These are phyloP conservation scores for Hypothenemus hampei DNA, from an alignment of 1,140 invertebrate species.

Conservation along the genomic window DNA sequence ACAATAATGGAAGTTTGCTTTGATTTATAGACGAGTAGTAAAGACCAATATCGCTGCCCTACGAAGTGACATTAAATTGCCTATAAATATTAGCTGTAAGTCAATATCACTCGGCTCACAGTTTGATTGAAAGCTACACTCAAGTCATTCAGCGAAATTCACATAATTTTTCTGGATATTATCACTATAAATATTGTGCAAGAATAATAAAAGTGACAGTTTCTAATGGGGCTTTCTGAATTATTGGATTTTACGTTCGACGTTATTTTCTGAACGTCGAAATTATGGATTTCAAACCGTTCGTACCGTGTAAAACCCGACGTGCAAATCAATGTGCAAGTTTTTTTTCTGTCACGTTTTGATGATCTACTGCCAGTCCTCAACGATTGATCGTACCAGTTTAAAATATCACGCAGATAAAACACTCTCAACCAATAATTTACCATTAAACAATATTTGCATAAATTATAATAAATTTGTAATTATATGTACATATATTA, in stretches of 20 bases:
- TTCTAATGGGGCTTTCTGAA: conserved; percentile 24
- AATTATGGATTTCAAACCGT: conserved; percentile 3
- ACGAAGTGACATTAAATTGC: conserved; percentile 44
- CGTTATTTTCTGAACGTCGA: conserved; percentile 12
- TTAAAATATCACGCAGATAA: no score
- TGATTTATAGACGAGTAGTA: conserved; percentile 43
- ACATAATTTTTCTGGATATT: conserved; percentile 32
- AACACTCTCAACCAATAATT: no score
- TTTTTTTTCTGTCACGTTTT: no score
- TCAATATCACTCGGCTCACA: conserved; percentile 38
- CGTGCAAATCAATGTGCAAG: no score
- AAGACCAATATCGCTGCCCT: conserved; percentile 45
- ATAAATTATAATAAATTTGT: no score
- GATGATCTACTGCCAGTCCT: no score
- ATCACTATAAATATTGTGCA: conserved; percentile 25
- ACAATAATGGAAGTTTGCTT: conserved; percentile 45
- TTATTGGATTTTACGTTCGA: conserved; percentile 15
- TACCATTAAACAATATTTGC: no score
- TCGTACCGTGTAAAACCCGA: no score
- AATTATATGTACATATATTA: no score
- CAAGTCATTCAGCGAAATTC: conserved; percentile 31
- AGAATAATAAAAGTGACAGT: conserved; percentile 25
- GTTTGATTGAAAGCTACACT: conserved; percentile 40
- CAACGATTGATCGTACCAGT: no score
- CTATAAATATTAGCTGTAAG: conserved; percentile 44